A percentile compares a stretch with the other conserved stretches of the same genome.
These are phyloP conservation scores for Serranochromis macrocephalus DNA, from an alignment of 2,113 vertebrate species.

Conservation along the genomic window DNA sequence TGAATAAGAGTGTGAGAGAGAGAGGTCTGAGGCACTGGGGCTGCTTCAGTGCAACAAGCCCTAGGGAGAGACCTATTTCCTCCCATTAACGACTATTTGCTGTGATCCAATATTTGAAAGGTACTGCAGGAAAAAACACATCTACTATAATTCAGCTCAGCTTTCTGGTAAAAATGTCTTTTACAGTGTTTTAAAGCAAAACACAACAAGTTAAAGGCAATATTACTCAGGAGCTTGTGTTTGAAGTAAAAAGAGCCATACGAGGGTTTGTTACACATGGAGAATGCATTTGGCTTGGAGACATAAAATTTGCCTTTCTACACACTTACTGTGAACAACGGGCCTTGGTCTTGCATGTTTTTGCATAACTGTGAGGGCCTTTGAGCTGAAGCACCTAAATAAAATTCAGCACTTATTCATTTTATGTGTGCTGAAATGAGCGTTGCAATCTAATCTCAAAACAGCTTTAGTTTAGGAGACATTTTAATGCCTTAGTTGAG, in stretches of 20 bases:
- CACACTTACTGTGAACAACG: conserved; percentile 3
- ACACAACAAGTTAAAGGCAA: conserved; percentile 23
- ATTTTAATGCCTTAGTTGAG: neutral
- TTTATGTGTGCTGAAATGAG: neutral
- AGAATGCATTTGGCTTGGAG: neutral
- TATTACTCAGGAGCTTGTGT: neutral
- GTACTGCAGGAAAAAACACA: conserved; percentile 41
- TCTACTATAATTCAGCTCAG: conserved; percentile 22
- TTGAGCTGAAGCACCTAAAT: neutral
- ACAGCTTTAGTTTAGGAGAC: neutral
- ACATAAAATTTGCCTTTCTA: conserved; percentile 14
- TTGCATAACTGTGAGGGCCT: neutral
- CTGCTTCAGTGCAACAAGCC: conserved; percentile 31
- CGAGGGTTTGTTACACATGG: neutral
- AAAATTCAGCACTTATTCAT: neutral
- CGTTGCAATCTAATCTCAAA: neutral
- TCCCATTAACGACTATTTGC: conserved; percentile 65
- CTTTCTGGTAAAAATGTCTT: conserved; percentile 22
- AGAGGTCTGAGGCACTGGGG: neutral
- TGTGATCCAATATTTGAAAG: conserved; percentile 57
- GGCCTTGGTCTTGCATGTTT: neutral
- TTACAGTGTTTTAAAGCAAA: neutral
- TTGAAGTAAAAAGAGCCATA: neutral
- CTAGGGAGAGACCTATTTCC: conserved; percentile 59
- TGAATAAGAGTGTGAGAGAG: neutral